Conservation (phyloP, 2,113 vertebrate species). For the Dipodomys spectabilis region DNA sequence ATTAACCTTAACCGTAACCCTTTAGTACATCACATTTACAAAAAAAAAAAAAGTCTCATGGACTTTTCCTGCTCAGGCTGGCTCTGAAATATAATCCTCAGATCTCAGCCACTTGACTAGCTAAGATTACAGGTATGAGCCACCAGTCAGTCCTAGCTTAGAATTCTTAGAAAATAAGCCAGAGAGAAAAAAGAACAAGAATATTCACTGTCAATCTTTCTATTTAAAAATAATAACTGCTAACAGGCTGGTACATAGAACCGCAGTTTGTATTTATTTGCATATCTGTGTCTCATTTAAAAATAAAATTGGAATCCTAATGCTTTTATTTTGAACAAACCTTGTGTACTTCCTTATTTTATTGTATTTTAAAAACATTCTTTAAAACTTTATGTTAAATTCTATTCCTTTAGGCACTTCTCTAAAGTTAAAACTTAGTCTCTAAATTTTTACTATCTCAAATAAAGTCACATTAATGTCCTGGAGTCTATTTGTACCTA, state of each 20-base stretch:
- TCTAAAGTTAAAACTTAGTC: neutral
- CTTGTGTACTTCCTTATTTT: neutral
- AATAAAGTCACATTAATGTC: neutral
- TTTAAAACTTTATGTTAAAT: neutral
- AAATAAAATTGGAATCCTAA: neutral
- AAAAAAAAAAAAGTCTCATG: no score
- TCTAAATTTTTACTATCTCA: neutral
- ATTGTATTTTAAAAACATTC: constrained; percentile 11
- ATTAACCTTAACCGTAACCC: no score
- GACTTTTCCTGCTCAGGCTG: no score
- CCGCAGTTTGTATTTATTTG: neutral
- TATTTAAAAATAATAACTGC: neutral
- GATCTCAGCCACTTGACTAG: no score
- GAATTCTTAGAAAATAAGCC: neutral
- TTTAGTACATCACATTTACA: no score
- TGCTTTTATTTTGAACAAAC: neutral
- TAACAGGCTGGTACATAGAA: neutral
- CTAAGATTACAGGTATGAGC: no score
- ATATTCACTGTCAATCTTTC: neutral
- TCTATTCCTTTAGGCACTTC: neutral
- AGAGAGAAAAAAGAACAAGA: neutral
- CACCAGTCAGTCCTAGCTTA: neutral
- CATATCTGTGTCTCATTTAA: neutral
- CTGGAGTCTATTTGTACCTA: constrained; percentile 8
- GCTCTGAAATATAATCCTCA: no score